Percentiles rank a stretch among this genome's conserved stretches.
phyloP scores from a whole-genome alignment of 2,888 invertebrate species.

The Pseudococcus viburni region DNA sequence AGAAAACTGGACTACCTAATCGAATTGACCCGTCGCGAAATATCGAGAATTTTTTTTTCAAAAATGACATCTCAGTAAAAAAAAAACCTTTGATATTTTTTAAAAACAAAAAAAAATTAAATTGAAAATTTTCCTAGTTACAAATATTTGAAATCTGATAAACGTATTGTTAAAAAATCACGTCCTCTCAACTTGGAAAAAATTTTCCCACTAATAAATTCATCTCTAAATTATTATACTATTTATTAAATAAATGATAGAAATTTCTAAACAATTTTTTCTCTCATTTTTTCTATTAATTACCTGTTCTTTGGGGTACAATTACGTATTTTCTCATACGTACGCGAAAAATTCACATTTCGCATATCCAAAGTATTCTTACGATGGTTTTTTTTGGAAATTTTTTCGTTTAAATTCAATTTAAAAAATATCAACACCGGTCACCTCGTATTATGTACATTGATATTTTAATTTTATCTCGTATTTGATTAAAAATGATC shows the following conservation, averaged over 20 bases:
- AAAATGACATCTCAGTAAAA: too few relatives aligned
- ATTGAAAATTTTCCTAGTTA: too few relatives aligned
- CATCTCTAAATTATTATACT: neutral
- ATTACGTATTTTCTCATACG: neutral
- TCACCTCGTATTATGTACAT: neutral
- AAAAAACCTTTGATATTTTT: too few relatives aligned
- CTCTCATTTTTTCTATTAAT: neutral
- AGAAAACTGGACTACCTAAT: too few relatives aligned
- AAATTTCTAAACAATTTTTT: neutral
- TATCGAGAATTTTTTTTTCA: too few relatives aligned
- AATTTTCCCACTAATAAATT: neutral
- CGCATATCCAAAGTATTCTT: neutral
- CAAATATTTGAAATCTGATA: too few relatives aligned
- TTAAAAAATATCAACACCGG: constrained; percentile 38
- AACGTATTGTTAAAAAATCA: neutral
- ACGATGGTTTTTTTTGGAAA: neutral
- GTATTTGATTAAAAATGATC: neutral
- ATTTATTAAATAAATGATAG: neutral
- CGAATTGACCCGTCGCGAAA: too few relatives aligned
- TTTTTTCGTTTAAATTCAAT: constrained; percentile 12
- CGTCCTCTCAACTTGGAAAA: neutral
- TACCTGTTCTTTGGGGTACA: constrained; percentile 25
- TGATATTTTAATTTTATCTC: neutral
- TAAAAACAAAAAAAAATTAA: too few relatives aligned
- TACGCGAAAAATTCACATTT: constrained; percentile 5